Percentiles rank a stretch among this genome's conserved stretches.
Conservation (phyloP, 1,140 invertebrate species). For the Phymorhynchus buccinoides region DNA sequence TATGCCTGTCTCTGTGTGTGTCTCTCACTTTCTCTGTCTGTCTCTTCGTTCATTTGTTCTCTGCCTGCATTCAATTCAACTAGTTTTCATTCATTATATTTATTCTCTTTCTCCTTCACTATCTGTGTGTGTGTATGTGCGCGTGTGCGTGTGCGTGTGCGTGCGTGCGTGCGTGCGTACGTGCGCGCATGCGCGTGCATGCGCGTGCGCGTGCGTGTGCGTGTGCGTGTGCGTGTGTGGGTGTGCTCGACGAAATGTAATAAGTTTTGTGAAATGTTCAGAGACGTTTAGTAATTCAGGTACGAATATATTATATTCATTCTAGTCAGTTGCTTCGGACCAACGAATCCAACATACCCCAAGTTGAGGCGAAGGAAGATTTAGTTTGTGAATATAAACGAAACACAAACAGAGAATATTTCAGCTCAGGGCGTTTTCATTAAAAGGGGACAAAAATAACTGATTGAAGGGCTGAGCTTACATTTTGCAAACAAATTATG, state of each 20-base stretch:
- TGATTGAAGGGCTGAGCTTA: too few relatives aligned
- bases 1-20: not conserved
- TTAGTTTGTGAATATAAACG: too few relatives aligned
- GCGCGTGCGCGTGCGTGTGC: not conserved
- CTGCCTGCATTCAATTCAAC: not conserved
- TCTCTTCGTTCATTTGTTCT: not conserved
- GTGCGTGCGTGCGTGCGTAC: not conserved
- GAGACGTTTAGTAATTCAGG: too few relatives aligned
- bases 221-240: not conserved
- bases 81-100: not conserved
- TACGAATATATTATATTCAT: too few relatives aligned
- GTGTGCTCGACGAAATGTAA: not conserved
- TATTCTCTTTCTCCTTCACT: not conserved
- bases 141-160: slow-evolving; percentile 13
- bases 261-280: too few relatives aligned
- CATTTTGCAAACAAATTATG: too few relatives aligned
- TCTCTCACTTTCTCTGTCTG: not conserved
- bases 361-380: too few relatives aligned
- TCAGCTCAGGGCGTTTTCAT: too few relatives aligned
- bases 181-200: not conserved
- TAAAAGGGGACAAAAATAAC: too few relatives aligned
- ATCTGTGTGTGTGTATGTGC: not conserved
- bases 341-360: too few relatives aligned
- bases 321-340: too few relatives aligned
- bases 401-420: too few relatives aligned